phyloP scores from a whole-genome alignment of 2,113 vertebrate genomes.

The Glaucomys volans region DNA sequence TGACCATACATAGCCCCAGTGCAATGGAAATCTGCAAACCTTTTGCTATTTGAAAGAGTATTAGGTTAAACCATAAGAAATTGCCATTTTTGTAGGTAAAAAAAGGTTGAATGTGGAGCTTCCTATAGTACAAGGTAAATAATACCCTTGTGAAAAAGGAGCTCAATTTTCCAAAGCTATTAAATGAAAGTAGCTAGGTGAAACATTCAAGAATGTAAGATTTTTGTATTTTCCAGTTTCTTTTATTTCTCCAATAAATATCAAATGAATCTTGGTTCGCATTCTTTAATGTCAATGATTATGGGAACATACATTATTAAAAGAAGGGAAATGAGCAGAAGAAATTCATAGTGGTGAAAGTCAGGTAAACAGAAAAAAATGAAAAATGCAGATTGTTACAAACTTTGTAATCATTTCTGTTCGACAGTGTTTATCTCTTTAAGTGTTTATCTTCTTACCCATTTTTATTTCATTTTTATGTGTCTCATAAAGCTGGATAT shows the following conservation, averaged over 20 bases:
- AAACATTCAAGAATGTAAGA: constrained; percentile 46
- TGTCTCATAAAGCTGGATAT: constrained; percentile 83
- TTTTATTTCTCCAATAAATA: constrained; percentile 71
- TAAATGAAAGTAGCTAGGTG: constrained; percentile 43
- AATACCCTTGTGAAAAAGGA: neutral
- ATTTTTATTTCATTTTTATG: constrained; percentile 85
- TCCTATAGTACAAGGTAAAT: constrained; percentile 13
- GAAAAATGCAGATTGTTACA: constrained; percentile 73
- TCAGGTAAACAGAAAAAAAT: constrained; percentile 71
- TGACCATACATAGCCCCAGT: neutral
- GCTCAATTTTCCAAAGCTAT: constrained; percentile 55
- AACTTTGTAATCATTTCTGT: constrained; percentile 76
- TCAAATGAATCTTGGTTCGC: constrained; percentile 16
- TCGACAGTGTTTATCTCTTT: constrained; percentile 77
- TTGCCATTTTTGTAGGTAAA: constrained; percentile 14
- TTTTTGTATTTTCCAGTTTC: constrained; percentile 55
- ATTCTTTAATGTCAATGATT: constrained; percentile 66
- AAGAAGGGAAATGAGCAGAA: constrained; percentile 57
- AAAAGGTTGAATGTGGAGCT: neutral
- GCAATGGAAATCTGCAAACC: neutral
- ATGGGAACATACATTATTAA: constrained; percentile 72
- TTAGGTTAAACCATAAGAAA: constrained; percentile 37
- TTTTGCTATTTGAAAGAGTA: constrained; percentile 34
- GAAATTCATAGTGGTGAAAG: constrained; percentile 50
- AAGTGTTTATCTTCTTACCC: constrained; percentile 78